phyloP scores from a whole-genome alignment of 2,797 vertebrate species.

The Rachycentron canadum region DNA sequence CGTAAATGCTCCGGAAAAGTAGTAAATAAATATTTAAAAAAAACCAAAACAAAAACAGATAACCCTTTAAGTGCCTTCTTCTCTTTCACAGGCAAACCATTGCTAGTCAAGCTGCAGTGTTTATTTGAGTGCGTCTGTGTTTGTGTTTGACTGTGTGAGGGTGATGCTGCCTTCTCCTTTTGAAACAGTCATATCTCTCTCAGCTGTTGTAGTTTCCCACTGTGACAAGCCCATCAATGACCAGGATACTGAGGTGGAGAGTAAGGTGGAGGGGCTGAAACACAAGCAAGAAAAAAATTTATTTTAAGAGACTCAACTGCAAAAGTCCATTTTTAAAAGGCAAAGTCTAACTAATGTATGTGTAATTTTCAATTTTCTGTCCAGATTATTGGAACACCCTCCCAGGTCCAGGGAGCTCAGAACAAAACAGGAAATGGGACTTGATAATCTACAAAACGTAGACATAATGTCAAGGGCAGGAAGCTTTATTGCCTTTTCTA shows the following conservation, averaged over 20 bases:
- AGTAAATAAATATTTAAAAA: constrained; percentile 52
- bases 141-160: constrained; percentile 30
- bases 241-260: constrained; percentile 89
- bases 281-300: constrained; percentile 7
- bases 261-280: constrained; percentile 90
- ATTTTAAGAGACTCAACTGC: neutral
- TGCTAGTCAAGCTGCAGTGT: constrained; percentile 47
- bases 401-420: too few species aligned
- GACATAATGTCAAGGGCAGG: neutral
- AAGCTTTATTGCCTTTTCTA: neutral
- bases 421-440: neutral
- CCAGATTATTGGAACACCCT: neutral
- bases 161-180: constrained; percentile 57
- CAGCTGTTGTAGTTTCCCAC: constrained; percentile 31
- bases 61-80: constrained; percentile 68
- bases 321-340: neutral
- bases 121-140: constrained; percentile 22
- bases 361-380: neutral
- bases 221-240: constrained; percentile 81
- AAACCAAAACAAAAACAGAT: constrained; percentile 20
- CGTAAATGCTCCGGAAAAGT: constrained; percentile 43
- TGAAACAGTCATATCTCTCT: constrained; percentile 67
- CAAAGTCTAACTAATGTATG: neutral
- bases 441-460: neutral
- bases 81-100: constrained; percentile 52